Evolutionary conservation across 2,113 vertebrate genomes (phyloP).

Genomic region (Dasyurus viverrinus): DNA sequence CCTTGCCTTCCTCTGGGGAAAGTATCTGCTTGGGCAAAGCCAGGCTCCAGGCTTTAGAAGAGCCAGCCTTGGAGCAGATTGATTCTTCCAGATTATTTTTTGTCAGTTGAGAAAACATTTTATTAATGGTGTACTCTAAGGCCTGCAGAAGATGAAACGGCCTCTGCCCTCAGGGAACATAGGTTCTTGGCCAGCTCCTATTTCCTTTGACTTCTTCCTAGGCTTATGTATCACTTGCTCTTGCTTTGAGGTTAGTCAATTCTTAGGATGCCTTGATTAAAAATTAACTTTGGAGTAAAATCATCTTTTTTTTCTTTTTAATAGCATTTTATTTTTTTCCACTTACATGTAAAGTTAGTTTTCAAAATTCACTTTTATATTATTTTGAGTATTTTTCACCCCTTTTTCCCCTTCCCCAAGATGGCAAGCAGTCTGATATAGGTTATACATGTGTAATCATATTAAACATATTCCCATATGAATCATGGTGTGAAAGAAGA

Average conservation of each 20-base stretch:
- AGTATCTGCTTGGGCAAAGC: neutral
- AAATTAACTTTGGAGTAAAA: neutral
- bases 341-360: too few species aligned
- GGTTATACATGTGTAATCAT: too few species aligned
- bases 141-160: neutral
- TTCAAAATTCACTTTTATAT: too few species aligned
- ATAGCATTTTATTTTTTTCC: too few species aligned
- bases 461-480: too few species aligned
- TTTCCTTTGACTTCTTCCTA: neutral
- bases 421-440: too few species aligned
- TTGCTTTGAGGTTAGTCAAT: neutral
- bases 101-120: neutral
- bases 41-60: neutral
- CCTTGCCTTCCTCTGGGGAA: neutral
- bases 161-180: neutral
- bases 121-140: neutral
- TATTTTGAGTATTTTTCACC: too few species aligned
- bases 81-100: neutral
- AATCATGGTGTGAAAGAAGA: too few species aligned
- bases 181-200: neutral
- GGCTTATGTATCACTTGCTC: neutral
- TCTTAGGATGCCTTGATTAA: neutral
- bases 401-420: too few species aligned
- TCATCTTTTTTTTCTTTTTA: neutral
- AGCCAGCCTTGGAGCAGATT: neutral